Evolutionary conservation across 2,888 invertebrate genomes (phyloP), one percentile per base, ranked within the genome.

Genomic region (Idaea dimidiata): DNA sequence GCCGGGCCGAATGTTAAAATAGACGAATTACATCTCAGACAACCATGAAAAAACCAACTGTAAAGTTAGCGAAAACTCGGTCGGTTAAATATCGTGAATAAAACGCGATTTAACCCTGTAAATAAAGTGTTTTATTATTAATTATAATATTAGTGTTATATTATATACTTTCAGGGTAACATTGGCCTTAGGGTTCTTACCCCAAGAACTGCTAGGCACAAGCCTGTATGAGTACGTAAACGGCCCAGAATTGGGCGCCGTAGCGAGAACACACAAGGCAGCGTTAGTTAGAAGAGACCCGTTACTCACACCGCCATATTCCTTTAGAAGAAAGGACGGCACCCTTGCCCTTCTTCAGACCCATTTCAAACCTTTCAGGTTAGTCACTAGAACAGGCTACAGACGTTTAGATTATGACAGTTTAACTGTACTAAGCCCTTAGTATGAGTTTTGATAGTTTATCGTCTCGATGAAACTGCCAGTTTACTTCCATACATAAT

Each of bases 141-240:
- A n/a, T n/a, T n/a, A n/a, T n/a, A n/a, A n/a, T n/a, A n/a, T n/a
- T n/a, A n/a, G n/a, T n/a, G n/a, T n/a, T 43, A 43, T 43, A 14
- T 8, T 14, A 14, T 43, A 14, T 3, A 14, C 16, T 59, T 84
- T 88, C 89, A 97, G 98, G 82, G 97, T 97, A 31, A 98, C 98
- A 1, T 85, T 97, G 69, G 96, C 97, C 53, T 93, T 98, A 65
- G 98, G 98, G 1, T 98, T 96, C 90, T 92, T 99, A 63, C 98
- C 98, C 0, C 98, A 99, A 89, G 98, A 99, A 91, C 90, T 99
- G 59, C 88, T 98, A 18, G 98, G 98, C 54, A 97, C 97, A 14
- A 97, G 97, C 74, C 95, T 98, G 93, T 98, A 98, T 84, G 98
- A 98, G 88, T 97, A 98, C 88, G 97, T 97, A 79, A 95, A 96